These are phyloP conservation scores for Whitmania pigra DNA, from an alignment of 1,140 invertebrate species.

Conservation along the genomic window DNA sequence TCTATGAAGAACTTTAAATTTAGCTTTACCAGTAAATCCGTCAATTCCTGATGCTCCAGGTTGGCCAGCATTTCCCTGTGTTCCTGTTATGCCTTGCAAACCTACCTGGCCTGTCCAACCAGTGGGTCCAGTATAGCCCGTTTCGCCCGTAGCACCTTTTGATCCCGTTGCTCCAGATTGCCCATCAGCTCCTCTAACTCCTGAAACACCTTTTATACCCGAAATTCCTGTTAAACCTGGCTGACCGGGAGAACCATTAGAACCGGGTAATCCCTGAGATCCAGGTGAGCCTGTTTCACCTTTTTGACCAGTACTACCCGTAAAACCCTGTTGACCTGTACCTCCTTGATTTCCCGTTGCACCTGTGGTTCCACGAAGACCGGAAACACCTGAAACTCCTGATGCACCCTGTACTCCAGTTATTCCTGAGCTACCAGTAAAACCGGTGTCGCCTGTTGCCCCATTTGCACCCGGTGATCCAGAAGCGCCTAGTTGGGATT, in stretches of 20 bases:
- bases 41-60: slow-evolving; percentile 2
- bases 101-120: neutral
- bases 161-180: slow-evolving; percentile 5
- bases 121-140: neutral
- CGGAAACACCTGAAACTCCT: slow-evolving; percentile 5
- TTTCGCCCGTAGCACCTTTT: neutral
- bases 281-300: slow-evolving; percentile 15
- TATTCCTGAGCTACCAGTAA: neutral
- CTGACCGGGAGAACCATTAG: slow-evolving; percentile 2
- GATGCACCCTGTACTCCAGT: neutral
- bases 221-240: slow-evolving; percentile 7
- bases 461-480: neutral
- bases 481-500: neutral
- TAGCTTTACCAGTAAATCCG: neutral
- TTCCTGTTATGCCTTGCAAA: neutral
- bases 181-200: neutral
- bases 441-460: neutral
- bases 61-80: slow-evolving; percentile 5
- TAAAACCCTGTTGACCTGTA: neutral
- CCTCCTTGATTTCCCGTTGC: neutral
- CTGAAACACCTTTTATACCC: neutral
- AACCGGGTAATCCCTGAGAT: neutral
- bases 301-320: slow-evolving; percentile 15
- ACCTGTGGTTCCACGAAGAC: slow-evolving; percentile 6
- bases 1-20: neutral